A percentile compares a stretch with the other conserved stretches of the same genome.
Evolutionary conservation across 2,888 invertebrate species (phyloP).

Genomic region (Agrochola circellaris): DNA sequence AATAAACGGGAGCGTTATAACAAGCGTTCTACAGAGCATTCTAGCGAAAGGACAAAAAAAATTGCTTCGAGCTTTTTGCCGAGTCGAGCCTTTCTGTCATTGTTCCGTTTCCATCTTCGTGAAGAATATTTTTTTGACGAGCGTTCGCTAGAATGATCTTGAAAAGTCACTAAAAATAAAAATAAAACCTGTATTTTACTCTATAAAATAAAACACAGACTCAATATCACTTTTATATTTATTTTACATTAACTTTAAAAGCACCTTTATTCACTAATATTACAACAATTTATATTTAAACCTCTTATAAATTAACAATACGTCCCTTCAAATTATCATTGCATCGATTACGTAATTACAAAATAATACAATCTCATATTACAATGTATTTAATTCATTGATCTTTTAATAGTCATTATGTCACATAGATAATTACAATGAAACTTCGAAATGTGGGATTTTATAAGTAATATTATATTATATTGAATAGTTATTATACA

Average conservation of each 20-base stretch:
- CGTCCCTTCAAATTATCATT: conserved; percentile 61
- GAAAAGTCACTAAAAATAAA: too few relatives aligned
- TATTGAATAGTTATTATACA: conserved; percentile 1
- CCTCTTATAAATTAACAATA: conserved; percentile 80
- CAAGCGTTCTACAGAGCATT: too few relatives aligned
- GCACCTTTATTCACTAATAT: conserved; percentile 82
- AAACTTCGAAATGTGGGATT: conserved; percentile 20
- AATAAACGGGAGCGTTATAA: too few relatives aligned
- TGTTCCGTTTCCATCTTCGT: too few relatives aligned
- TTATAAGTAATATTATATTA: background rate
- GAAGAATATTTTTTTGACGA: too few relatives aligned
- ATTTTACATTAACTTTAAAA: conserved; percentile 81
- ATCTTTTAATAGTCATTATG: conserved; percentile 20
- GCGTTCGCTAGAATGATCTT: too few relatives aligned
- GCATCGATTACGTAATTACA: conserved; percentile 49
- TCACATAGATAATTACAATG: conserved; percentile 10
- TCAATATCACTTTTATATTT: conserved; percentile 74
- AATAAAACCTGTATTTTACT: background rate
- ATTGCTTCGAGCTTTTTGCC: too few relatives aligned
- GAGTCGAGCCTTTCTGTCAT: too few relatives aligned
- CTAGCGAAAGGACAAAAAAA: too few relatives aligned
- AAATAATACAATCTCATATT: conserved; percentile 47
- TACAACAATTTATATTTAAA: conserved; percentile 81
- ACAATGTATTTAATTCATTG: conserved; percentile 22
- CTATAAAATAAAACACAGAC: conserved; percentile 53